These are phyloP conservation scores for Podiceps cristatus DNA, from an alignment of 2,113 vertebrate species.

Conservation along the genomic window DNA sequence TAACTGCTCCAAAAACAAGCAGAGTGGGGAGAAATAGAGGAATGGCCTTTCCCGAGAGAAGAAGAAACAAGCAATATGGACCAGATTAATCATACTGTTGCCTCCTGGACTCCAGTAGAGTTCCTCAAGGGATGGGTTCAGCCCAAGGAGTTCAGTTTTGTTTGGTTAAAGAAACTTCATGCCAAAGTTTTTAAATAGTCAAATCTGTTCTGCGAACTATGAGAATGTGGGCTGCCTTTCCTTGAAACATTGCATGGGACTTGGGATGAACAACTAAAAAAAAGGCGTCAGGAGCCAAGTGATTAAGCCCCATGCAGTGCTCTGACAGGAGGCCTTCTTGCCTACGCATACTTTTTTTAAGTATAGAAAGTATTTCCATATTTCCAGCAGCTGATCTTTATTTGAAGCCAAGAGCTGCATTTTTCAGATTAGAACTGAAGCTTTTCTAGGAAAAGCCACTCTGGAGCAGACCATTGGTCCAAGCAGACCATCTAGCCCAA, in stretches of 20 bases:
- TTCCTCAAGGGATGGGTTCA: slow-evolving; percentile 14
- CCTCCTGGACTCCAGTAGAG: not conserved
- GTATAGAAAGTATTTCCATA: slow-evolving; percentile 63
- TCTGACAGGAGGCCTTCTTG: slow-evolving; percentile 60
- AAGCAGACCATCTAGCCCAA: not conserved
- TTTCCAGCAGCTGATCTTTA: slow-evolving; percentile 68
- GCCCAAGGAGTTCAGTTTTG: slow-evolving; percentile 45
- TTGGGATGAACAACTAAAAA: slow-evolving; percentile 62
- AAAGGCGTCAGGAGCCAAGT: slow-evolving; percentile 55
- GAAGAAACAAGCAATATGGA: not conserved
- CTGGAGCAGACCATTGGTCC: not conserved
- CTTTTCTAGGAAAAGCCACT: slow-evolving; percentile 61
- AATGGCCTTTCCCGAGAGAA: not conserved
- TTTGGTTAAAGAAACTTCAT: slow-evolving; percentile 50
- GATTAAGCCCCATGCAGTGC: slow-evolving; percentile 64
- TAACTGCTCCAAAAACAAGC: not conserved
- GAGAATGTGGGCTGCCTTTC: slow-evolving; percentile 57
- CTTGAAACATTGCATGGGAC: slow-evolving; percentile 42
- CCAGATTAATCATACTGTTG: slow-evolving; percentile 7
- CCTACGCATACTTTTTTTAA: slow-evolving; percentile 59
- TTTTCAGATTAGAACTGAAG: slow-evolving; percentile 38
- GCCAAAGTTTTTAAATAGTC: slow-evolving; percentile 55
- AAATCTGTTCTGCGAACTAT: slow-evolving; percentile 50
- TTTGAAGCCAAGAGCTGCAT: slow-evolving; percentile 52
- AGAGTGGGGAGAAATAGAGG: not conserved